Percentiles rank a stretch among this genome's conserved stretches.
phyloP scores from a whole-genome alignment of 2,113 vertebrate genomes.

The Aptenodytes patagonicus region DNA sequence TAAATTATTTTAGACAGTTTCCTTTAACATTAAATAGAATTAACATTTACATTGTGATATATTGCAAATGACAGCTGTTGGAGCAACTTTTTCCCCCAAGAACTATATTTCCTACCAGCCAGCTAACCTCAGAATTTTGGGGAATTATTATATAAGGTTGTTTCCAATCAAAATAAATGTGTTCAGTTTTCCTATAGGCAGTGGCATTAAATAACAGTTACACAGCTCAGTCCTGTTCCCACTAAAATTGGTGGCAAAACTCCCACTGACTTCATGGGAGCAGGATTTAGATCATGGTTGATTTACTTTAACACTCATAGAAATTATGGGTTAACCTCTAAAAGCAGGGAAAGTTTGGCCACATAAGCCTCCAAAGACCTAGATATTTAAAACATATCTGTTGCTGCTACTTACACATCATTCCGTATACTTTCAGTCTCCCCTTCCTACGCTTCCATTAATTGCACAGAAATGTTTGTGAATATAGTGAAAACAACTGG shows the following conservation, averaged over 20 bases:
- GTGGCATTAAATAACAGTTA: conserved; percentile 38
- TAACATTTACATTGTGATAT: conserved; percentile 25
- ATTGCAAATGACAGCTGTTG: conserved; percentile 31
- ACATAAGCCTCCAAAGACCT: background rate
- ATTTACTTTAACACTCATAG: conserved; percentile 13
- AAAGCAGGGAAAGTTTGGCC: background rate
- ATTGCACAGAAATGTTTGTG: background rate
- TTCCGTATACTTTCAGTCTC: background rate
- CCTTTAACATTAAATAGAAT: background rate
- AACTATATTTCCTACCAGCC: background rate
- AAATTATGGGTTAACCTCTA: conserved; percentile 25
- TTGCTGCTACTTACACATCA: background rate
- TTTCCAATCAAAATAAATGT: conserved; percentile 55
- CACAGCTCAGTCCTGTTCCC: background rate
- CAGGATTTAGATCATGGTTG: background rate
- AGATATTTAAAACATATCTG: background rate
- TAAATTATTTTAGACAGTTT: conserved; percentile 21
- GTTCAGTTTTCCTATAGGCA: conserved; percentile 43
- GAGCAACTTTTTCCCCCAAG: conserved; percentile 13
- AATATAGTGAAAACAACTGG: background rate
- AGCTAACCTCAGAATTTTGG: conserved; percentile 13
- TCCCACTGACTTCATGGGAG: conserved; percentile 36
- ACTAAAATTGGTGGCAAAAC: conserved; percentile 18
- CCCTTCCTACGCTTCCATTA: background rate
- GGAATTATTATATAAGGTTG: conserved; percentile 24